Percentiles rank a stretch among this genome's conserved stretches.
Evolutionary conservation across 2,797 vertebrate genomes (phyloP).

Genomic region (Xiphorhynchus erythropygius): DNA sequence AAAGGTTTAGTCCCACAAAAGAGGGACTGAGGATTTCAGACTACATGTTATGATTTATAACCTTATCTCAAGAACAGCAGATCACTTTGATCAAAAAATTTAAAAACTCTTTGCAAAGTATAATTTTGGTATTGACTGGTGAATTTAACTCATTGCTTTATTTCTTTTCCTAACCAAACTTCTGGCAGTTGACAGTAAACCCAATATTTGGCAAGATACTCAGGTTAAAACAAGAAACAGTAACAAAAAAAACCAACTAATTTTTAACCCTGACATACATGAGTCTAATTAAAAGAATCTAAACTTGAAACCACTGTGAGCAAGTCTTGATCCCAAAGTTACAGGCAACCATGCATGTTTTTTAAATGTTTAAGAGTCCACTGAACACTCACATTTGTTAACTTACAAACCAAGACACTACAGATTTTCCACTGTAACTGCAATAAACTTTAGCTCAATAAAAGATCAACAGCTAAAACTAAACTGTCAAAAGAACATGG

Average conservation of each 20-base stretch:
- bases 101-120: neutral
- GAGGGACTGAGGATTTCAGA: neutral
- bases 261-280: neutral
- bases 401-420: neutral
- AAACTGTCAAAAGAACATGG: neutral
- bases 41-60: neutral
- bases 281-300: neutral
- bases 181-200: neutral
- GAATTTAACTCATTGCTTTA: neutral
- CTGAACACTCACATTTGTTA: neutral
- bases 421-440: neutral
- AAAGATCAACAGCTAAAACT: neutral
- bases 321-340: neutral
- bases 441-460: neutral
- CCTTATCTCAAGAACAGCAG: neutral
- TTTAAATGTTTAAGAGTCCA: neutral
- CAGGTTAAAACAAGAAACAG: neutral
- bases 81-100: neutral
- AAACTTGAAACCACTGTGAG: neutral
- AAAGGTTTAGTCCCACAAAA: neutral
- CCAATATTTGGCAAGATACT: neutral
- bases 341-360: fast-evolving
- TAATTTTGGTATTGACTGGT: neutral
- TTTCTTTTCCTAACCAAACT: neutral
- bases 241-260: neutral